A percentile compares a stretch with the other conserved stretches of the same genome.
Evolutionary conservation across 1,140 invertebrate species (phyloP).

Genomic region (Diabrotica virgifera): DNA sequence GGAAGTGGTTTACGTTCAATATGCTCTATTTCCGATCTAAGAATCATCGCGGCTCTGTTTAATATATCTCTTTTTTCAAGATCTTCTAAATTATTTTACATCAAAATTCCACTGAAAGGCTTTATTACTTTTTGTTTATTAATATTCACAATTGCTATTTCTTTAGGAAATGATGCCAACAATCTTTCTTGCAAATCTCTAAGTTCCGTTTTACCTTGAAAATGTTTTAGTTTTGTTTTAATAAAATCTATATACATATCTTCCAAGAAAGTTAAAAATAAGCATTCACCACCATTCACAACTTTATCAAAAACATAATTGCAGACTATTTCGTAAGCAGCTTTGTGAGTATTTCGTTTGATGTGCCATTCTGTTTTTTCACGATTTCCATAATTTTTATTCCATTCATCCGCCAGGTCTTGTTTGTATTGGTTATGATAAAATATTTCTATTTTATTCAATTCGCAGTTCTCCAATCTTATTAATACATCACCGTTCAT

Average conservation of each 20-base stretch:
- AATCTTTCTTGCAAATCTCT: neutral
- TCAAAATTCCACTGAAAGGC: neutral
- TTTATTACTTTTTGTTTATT: neutral
- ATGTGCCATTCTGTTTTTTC: neutral
- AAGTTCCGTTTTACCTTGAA: neutral
- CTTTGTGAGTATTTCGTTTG: neutral
- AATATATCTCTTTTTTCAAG: neutral
- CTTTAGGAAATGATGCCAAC: neutral
- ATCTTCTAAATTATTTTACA: neutral
- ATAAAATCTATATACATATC: neutral
- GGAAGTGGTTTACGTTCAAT: constrained; percentile 29
- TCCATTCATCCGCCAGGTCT: too few species aligned
- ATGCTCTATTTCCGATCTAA: constrained; percentile 38
- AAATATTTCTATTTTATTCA: too few species aligned
- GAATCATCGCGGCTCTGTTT: constrained; percentile 28
- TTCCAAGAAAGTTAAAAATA: neutral
- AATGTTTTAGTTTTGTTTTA: neutral
- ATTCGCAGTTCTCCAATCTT: too few species aligned
- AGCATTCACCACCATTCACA: neutral
- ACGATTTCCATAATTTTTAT: too few species aligned
- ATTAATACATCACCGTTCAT: too few species aligned
- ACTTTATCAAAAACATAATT: neutral
- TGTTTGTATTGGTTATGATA: too few species aligned
- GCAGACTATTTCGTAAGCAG: neutral
- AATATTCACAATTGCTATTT: neutral